phyloP scores from a whole-genome alignment of 2,113 vertebrate species.

The Pleuronectes platessa region DNA sequence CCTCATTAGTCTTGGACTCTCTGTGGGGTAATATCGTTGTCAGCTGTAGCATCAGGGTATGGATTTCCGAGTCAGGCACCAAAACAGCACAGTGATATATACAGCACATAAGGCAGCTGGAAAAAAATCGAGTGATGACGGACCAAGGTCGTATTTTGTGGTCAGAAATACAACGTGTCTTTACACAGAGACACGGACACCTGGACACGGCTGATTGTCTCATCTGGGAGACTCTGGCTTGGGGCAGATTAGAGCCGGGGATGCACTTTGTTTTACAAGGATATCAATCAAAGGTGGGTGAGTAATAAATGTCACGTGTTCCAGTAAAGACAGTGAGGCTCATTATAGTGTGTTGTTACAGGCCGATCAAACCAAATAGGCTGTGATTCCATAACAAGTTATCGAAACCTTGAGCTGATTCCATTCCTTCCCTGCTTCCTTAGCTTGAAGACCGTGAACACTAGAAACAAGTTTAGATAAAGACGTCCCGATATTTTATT shows the following conservation, averaged over 20 bases:
- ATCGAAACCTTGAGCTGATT: not conserved
- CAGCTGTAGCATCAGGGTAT: constrained; percentile 12
- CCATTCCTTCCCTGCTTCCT: not conserved
- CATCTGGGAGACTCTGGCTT: constrained; percentile 3
- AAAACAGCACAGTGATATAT: constrained; percentile 36
- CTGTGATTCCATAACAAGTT: not conserved
- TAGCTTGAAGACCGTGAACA: constrained; percentile 8
- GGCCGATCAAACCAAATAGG: not conserved
- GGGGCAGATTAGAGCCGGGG: not conserved
- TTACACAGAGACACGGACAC: constrained; percentile 17
- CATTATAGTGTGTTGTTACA: constrained; percentile 25
- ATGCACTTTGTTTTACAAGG: constrained; percentile 26
- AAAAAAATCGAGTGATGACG: constrained; percentile 37
- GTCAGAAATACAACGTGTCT: constrained; percentile 20
- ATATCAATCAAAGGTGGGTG: constrained; percentile 22
- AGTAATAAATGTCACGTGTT: constrained; percentile 34
- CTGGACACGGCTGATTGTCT: constrained; percentile 19
- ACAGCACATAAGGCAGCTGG: constrained; percentile 41
- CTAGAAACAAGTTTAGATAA: not conserved
- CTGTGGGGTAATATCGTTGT: constrained; percentile 12
- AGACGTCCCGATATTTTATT: not conserved
- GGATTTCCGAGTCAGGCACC: constrained; percentile 35
- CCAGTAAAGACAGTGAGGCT: not conserved
- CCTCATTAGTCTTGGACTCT: constrained; percentile 6
- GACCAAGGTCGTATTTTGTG: constrained; percentile 58